These are phyloP conservation scores for Echinops telfairi DNA, from an alignment of 2,113 vertebrate genomes.

Conservation along the genomic window DNA sequence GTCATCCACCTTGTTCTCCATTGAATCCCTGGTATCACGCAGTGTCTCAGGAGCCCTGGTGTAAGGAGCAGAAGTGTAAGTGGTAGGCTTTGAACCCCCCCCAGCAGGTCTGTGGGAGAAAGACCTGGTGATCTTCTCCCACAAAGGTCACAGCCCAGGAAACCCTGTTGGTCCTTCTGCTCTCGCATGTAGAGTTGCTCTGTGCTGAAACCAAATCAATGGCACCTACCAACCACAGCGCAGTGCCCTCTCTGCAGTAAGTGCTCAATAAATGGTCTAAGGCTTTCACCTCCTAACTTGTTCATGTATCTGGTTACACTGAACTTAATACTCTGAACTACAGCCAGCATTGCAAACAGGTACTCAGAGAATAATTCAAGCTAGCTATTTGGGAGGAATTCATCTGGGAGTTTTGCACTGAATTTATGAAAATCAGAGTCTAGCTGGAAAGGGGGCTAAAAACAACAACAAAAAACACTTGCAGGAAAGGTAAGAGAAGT, in stretches of 20 bases:
- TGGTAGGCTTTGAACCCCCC: neutral
- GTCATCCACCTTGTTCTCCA: neutral
- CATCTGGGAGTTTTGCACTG: neutral
- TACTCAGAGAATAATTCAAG: neutral
- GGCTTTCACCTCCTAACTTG: too few relatives aligned
- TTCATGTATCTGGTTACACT: neutral
- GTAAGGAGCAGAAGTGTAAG: neutral
- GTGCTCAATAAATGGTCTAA: neutral
- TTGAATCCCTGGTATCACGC: neutral
- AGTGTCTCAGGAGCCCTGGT: neutral
- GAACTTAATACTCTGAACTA: neutral
- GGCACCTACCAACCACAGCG: neutral
- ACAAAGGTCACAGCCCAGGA: neutral
- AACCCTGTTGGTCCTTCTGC: neutral
- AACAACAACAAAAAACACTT: conserved; percentile 7
- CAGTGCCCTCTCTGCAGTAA: neutral
- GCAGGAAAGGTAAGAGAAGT: neutral
- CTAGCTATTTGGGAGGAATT: neutral
- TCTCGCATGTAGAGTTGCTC: neutral
- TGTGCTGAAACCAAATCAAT: neutral
- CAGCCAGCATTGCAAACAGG: neutral
- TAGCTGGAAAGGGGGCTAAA: neutral
- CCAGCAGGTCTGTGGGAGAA: neutral
- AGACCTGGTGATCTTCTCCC: neutral
- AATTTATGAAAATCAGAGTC: neutral